Conservation (phyloP, 1,140 invertebrate species). For the Platorchestia sp. region DNA sequence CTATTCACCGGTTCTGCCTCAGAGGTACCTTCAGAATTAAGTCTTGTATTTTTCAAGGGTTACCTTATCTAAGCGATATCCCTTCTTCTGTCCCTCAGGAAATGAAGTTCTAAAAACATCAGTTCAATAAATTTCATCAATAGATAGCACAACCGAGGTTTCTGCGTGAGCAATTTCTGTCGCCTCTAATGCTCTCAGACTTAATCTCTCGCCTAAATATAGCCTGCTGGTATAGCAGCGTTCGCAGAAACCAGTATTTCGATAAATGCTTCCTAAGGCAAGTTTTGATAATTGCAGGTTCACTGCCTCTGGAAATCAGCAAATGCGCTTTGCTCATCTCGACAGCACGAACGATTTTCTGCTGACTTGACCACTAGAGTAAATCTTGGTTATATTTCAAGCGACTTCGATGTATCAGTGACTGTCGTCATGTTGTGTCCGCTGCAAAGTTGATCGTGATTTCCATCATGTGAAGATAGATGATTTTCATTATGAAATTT, state of each 20-base stretch:
- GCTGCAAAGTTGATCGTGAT: no score
- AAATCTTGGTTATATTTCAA: no score
- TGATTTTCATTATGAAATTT: no score
- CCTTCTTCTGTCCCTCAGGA: background rate
- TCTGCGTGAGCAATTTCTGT: background rate
- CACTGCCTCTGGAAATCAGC: background rate
- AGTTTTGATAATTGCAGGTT: background rate
- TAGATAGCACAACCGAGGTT: background rate
- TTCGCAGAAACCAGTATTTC: background rate
- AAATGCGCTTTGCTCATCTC: background rate
- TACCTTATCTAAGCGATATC: background rate
- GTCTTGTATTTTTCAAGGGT: background rate
- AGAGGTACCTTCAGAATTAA: constrained; percentile 73
- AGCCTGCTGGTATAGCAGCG: background rate
- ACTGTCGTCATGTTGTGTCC: no score
- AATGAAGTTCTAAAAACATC: background rate
- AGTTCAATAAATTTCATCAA: background rate
- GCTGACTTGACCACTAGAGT: no score
- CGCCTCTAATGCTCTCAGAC: background rate
- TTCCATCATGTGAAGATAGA: no score
- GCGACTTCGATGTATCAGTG: no score
- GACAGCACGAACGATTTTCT: background rate
- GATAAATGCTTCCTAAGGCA: background rate
- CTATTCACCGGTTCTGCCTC: constrained; percentile 77
- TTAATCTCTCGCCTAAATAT: background rate